Base-by-base conservation (phyloP, 2,888 invertebrate genomes). In the Phortica okadai region DNA sequence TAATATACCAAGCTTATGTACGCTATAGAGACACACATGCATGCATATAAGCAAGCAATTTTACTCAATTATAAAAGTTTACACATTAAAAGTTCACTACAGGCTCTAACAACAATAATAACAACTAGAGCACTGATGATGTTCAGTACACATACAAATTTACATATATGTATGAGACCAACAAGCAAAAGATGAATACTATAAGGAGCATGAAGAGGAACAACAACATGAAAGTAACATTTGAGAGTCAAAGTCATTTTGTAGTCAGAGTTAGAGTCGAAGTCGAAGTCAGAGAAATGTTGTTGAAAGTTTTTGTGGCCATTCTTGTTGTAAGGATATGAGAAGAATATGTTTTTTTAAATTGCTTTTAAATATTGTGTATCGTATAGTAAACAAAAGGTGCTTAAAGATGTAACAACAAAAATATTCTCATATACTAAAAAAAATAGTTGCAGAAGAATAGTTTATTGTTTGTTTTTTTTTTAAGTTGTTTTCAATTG, bases 41-140 rank as follows among this genome's bases (percentile, higher is more conserved):
- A 21, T 21, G 21, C 21, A 21, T 21, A 73, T 74, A 78, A 58
- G 72, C 67, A 77, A 74, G 82, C 80, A 54, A 84, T 89, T 89
- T 86, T 84, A 88, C 85, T 88, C 88, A 89, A 88, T 89, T 89
- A 85, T 85, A 89, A 89, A 89, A 89, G 87, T 89, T 89, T 88
- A 80, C 82, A 88, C 87, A 89, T 89, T 89, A 88, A 89, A 89
- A 87, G 86, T 86, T 86, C 84, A 86, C 84, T 87, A 82, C 11
- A 21, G 21, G 21, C 21, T 54, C 54, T 54, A 54, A 10, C n/a
- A 54, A 21, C 21, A 21, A 21, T n/a, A 14, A 54, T n/a, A 14
- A 54, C 54, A 5, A 54, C 54, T 54, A 54, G n/a, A 54, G 54
- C 10, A 10, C n/a, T 5, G 11, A 54, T 54, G 56, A 11, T 8